Evolutionary conservation across 2,113 vertebrate species (phyloP), one percentile per base, ranked within the genome.

Genomic region (Pterophyllum scalare): DNA sequence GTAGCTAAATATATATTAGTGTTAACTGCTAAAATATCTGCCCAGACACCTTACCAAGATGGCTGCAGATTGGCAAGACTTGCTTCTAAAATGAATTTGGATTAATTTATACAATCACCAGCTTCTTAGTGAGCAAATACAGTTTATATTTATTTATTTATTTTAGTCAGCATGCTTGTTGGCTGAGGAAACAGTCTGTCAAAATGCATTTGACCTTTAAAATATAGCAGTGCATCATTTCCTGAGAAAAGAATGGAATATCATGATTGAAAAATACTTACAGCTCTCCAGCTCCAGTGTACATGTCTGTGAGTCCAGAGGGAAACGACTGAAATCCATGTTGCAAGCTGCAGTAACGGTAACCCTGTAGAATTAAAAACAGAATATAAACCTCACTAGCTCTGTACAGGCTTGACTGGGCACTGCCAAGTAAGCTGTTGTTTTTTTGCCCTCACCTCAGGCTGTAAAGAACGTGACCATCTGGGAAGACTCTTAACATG

Each of bases 311-410:
- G 98, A 97, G 93, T 99, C 98, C 93, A 99, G 85, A n/a, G 98
- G 98, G 77, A 99, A 99, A 33, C 93, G 97, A 74, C 97, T 99
- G 95, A 99, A 98, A 94, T 99, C 98, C 98, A 99, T 99, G 93
- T 98, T 99, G 91, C 98, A 99, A 75, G 98, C 98, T 43, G 98
- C 97, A 10, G 98, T 99, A 58, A 99, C 98, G 0, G 98, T 99
- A 85, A 99, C 96, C 94, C 98, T 99, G 88, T 24, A 93, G 78
- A 87, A 22, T 0, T 0, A 91, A 90, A 90, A 57, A 46, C 24
- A 79, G 28, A 80, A 56, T 17, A 75, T 85, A 31, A 89, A 81
- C 31, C 5, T 64, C 46, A 82, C 6, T 59, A 22, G 58, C 59
- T 67, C 3, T 59, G 2, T n/a, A 59, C 35, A 28, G 14, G 60